Percentiles rank a stretch among this genome's conserved stretches.
Conservation (phyloP, 2,888 invertebrate species). For the Bugulina stolonifera region DNA sequence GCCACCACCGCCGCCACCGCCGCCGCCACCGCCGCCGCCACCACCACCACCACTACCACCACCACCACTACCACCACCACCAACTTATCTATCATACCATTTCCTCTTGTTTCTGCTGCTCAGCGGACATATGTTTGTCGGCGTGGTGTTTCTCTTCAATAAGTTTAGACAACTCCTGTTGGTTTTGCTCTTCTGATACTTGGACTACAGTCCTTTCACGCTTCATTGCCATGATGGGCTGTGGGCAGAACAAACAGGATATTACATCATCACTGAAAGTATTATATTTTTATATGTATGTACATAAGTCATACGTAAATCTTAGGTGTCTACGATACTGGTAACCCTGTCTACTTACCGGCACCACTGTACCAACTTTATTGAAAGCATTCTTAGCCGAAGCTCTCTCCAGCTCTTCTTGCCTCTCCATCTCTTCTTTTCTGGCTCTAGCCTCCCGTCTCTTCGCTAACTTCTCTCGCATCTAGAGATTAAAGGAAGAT, state of each 20-base stretch:
- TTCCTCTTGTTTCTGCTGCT: constrained; percentile 41
- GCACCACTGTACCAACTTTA: no score
- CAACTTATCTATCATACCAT: no score
- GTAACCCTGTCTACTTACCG: no score
- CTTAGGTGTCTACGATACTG: no score
- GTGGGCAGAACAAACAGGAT: neutral
- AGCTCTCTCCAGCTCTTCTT: constrained; percentile 27
- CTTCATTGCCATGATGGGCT: constrained; percentile 29
- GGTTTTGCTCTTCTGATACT: constrained; percentile 42
- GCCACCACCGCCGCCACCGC: no score
- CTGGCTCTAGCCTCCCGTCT: neutral
- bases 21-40: no score
- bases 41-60: no score
- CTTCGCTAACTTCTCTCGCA: constrained; percentile 15
- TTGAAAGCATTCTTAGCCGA: neutral
- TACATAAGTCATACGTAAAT: no score
- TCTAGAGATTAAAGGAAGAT: no score
- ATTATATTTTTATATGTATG: no score
- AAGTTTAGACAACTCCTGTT: constrained; percentile 37
- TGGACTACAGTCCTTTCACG: constrained; percentile 42
- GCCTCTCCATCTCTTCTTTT: constrained; percentile 24
- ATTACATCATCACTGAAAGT: no score
- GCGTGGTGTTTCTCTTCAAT: constrained; percentile 38
- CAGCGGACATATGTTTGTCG: constrained; percentile 35
- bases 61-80: no score